Base-by-base conservation (phyloP, 1,140 invertebrate genomes). In the Drosophila tropicalis region DNA sequence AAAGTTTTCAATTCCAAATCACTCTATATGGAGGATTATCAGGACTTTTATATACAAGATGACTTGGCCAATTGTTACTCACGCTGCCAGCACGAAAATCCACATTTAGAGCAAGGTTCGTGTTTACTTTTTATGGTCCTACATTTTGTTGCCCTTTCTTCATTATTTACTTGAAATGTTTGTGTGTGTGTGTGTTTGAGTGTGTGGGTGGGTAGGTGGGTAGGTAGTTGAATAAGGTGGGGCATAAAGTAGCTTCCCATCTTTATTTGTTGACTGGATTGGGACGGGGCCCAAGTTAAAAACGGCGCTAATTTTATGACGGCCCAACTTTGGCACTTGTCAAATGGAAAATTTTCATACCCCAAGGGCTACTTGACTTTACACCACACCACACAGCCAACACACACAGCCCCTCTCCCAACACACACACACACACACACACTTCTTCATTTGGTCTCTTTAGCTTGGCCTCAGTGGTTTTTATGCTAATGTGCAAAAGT, bases 221-320 rank as follows among this genome's bases (percentile, higher is more conserved):
- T 5, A 6, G 6, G 15, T 29, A 25, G 19, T 19, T 47, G 40
- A 4, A 6, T 29, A 40, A 22, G 25, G 13, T 65, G 39, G 47
- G 54, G 69, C 39, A 39, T 55, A 39, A 34, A 12, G n/a, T 7
- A 40, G 62, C 12, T 36, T 40, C 4, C 22, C 17, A 36, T 34
- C 71, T 39, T 54, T 34, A 57, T 81, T 74, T 83, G 73, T 79
- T 74, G 51, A 47, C 63, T 70, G 44, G 17, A 51, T 34, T 36
- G 57, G 76, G 32, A 12, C 7, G 10, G 2, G 71, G 36, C 56
- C 75, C 68, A 64, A 65, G 71, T 71, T 84, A 70, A 71, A 81
- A 84, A 84, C 67, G 81, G 56, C 76, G 82, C 82, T 86, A 87
- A 86, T 86, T 86, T 86, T 87, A 78, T 82, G 76, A 76, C 67